These are phyloP conservation scores for Phaenicophaeus curvirostris DNA, from an alignment of 2,797 vertebrate genomes.

Conservation along the genomic window DNA sequence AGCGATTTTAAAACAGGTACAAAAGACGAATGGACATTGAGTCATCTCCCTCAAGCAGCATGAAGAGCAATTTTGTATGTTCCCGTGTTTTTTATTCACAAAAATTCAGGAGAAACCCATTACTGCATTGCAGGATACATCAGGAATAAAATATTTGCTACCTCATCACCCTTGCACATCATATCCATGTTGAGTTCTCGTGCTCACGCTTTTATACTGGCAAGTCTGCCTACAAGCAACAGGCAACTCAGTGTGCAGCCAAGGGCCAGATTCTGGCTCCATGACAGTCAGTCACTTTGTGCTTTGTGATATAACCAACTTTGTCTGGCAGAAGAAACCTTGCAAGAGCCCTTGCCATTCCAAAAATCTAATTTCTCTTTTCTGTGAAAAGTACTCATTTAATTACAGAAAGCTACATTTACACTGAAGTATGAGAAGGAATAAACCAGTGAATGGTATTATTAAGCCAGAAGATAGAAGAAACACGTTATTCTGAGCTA, in stretches of 20 bases:
- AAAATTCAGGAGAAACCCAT: fast-evolving
- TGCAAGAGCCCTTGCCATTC: fast-evolving
- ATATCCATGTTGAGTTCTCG: fast-evolving
- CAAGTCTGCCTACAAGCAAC: background rate
- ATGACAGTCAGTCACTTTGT: background rate
- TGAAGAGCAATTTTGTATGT: background rate
- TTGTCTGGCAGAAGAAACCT: background rate
- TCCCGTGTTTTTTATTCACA: background rate
- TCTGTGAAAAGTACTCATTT: background rate
- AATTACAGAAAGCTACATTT: background rate
- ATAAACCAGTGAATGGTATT: background rate
- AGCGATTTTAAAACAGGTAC: background rate
- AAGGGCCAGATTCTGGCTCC: background rate
- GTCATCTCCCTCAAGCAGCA: background rate
- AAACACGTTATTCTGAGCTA: background rate
- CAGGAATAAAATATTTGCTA: background rate
- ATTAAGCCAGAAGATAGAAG: background rate
- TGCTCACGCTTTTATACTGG: too few relatives aligned
- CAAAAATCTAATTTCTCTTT: background rate
- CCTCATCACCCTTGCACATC: background rate
- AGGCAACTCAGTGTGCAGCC: background rate
- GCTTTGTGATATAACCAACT: background rate
- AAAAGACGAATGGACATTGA: background rate
- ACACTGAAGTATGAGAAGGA: background rate
- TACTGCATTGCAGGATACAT: background rate